Evolutionary conservation across 2,113 vertebrate species (phyloP).

Genomic region (Oreochromis spilurus): DNA sequence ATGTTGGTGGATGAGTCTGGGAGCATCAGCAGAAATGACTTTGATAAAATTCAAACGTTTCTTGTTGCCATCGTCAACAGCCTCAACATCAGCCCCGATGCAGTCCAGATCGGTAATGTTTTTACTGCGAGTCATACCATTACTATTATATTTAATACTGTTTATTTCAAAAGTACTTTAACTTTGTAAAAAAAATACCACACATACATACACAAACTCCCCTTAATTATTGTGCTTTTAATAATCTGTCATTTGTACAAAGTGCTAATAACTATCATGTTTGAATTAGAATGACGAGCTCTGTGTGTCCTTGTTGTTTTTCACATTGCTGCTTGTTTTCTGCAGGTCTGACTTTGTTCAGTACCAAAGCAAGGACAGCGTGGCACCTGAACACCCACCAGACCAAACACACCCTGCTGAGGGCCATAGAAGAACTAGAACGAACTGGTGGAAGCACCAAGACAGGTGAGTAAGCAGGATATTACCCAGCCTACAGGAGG

Average conservation of each 20-base stretch:
- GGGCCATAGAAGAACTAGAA: not conserved
- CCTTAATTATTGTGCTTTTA: not conserved
- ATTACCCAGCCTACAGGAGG: not conserved
- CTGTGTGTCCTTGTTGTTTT: not conserved
- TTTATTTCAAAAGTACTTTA: not conserved
- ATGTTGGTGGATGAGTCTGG: not conserved
- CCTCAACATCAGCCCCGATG: not conserved
- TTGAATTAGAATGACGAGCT: not conserved
- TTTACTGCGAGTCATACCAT: not conserved
- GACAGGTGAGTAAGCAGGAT: not conserved
- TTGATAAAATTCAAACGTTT: fast-evolving
- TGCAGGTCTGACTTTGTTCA: not conserved
- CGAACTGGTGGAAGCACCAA: not conserved
- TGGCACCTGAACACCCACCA: not conserved
- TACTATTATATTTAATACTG: not conserved
- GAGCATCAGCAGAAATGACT: fast-evolving
- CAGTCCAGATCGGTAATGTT: not conserved
- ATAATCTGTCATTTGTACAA: not conserved
- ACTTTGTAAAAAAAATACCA: not conserved
- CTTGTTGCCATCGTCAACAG: fast-evolving
- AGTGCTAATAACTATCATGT: not conserved
- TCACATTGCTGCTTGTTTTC: not conserved
- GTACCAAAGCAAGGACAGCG: fast-evolving
- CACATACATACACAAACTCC: not conserved
- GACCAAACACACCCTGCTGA: not conserved